Evolutionary conservation across 1,140 invertebrate species (phyloP), one percentile per base, ranked within the genome.

Genomic region (Lamellibrachia luymesi): DNA sequence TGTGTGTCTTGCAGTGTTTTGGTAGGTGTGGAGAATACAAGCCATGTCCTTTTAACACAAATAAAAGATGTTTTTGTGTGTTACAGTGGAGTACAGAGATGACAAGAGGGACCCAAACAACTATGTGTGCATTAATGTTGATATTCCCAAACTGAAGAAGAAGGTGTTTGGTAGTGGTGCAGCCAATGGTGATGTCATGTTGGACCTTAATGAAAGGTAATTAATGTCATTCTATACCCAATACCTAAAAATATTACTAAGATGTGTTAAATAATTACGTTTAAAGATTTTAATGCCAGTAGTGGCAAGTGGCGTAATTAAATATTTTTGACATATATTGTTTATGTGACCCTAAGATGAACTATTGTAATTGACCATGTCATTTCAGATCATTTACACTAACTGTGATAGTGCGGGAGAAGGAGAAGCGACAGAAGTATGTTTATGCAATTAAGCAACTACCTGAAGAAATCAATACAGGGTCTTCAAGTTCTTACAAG

Each of bases 41-140:
- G 52, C 13, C 13, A 7, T 7, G 52, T 56, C 6, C 52, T 13
- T 6, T 56, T 56, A 56, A 56, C 52, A 13, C 52, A 56, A 56
- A 1, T 56, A 56, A 56, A 56, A 6, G 13, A 56, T 0, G 52
- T 91, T 1, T 91, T 91, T 13, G 2, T 50, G 2, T 91, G 49
- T 91, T 91, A 51, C 91, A 91, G 92, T 92, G 5, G 92, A 92
- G n/a, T 92, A 92, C 56, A 8, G 13, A 7, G 92, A 92, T 92
- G 92, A 92, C 92, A 92, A 92, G 27, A 92, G 51, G 92, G 56
- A 92, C 50, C 92, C 92, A 17, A 50, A 92, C 56, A 92, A 92
- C 56, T 92, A 92, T 56, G 92, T 92, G 6, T 52, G 92, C 22
- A 52, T 92, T 25, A n/a, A 17, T 49, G 92, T 92, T 17, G 92